phyloP scores from a whole-genome alignment of 2,888 invertebrate species.

The Teleiodes luculella region DNA sequence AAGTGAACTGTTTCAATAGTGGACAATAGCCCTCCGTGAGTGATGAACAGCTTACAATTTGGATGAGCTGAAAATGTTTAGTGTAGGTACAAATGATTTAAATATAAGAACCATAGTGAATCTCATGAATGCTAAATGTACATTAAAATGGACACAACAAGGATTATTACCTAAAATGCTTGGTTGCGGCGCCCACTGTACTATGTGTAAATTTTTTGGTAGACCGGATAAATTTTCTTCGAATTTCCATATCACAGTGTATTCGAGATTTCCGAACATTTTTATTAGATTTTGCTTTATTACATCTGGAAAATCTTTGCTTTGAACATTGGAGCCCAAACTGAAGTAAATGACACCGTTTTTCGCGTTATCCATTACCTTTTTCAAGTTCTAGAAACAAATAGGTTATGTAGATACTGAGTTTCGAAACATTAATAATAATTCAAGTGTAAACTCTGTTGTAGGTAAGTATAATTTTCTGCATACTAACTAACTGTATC shows the following conservation, averaged over 20 bases:
- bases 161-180: constrained; percentile 60
- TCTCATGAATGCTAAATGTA: too few relatives aligned
- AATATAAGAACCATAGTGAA: too few relatives aligned
- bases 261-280: constrained; percentile 45
- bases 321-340: constrained; percentile 49
- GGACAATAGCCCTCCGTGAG: constrained; percentile 18
- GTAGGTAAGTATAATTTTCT: too few relatives aligned
- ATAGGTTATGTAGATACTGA: neutral
- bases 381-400: constrained; percentile 3
- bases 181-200: constrained; percentile 61
- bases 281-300: constrained; percentile 39
- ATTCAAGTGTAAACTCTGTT: neutral
- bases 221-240: constrained; percentile 42
- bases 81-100: too few relatives aligned
- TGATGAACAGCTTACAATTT: constrained; percentile 17
- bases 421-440: neutral
- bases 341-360: constrained; percentile 38
- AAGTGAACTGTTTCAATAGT: constrained; percentile 18
- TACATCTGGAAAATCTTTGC: constrained; percentile 38
- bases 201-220: constrained; percentile 50
- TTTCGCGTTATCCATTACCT: constrained; percentile 2
- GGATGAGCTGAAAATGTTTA: constrained; percentile 20
- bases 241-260: constrained; percentile 59
- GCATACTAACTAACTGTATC: too few relatives aligned
- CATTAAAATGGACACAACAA: too few relatives aligned